Evolutionary conservation across 2,797 vertebrate species (phyloP), one percentile per base, ranked within the genome.

Genomic region (Atherinosoma microstoma): DNA sequence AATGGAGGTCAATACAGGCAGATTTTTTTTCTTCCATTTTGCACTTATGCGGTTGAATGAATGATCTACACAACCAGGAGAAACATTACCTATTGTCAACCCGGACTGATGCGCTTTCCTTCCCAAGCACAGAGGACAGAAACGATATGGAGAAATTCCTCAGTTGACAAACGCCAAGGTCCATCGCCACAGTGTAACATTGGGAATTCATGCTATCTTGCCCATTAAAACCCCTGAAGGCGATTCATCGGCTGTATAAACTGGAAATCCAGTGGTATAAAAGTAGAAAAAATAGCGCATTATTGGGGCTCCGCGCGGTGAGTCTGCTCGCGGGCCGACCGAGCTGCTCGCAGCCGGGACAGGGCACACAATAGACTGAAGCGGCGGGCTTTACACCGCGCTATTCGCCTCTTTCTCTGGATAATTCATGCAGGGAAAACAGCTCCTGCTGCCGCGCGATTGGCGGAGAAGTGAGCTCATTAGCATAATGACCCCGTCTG

Each of bases 81-180:
- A 53, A 11, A 53, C 67, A 4, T 67, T 95, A 98, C 97, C 97
- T 98, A 91, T 95, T 96, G 92, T 97, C 96, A 82, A 97, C 86
- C 84, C 94, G 87, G 87, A 98, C 92, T 20, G 96, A 92, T 6
- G 96, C 93, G 78, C 91, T 96, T 90, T 96, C 97, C 82, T 96
- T 95, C 80, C 96, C 95, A 71, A 98, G 94, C 91, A 98, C 94
- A 13, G 97, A 97, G 70, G 97, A 98, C 89, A 98, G 92, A 94
- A 97, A 97, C 84, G 96, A 97, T 82, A 98, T 97, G 1, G 97
- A 97, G 91, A 98, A 97, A 94, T 96, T 96, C 93, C 97, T 96
- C 91, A 99, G 95, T 79, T 96, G 97, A 92, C 95, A 99, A 94
- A 98, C 96, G 88, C 97, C 95, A 91, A 98, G 95, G 95, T 98